Evolutionary conservation across 2,888 invertebrate genomes (phyloP), one percentile per base, ranked within the genome.

Genomic region (Ommatoiulus sabulosus): DNA sequence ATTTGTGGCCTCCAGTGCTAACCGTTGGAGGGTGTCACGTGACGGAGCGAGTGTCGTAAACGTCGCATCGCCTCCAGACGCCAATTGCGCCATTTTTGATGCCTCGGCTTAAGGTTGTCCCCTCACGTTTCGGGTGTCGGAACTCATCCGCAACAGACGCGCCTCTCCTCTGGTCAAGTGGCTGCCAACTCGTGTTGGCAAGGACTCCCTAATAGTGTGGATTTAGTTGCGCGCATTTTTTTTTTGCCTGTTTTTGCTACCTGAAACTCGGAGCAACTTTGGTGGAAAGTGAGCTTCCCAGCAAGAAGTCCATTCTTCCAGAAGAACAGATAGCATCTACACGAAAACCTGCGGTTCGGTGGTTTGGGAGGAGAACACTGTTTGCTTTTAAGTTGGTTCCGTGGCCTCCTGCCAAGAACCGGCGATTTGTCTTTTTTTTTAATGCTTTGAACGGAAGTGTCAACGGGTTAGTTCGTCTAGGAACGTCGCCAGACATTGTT

Each of bases 221-320:
- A 72, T 72, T 72, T 72, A 72, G 72, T n/a, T 35, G 72, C 72
- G 72, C 20, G 24, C 20, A 24, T 72, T 72, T 72, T 24, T 72
- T 72, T 3, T 8, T 7, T 4, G 20, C 63, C 6, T 15, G 20
- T 24, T 72, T 72, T 63, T 6, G 72, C 72, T 72, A 72, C 72
- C 24, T 72, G 24, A 72, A 72, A n/a, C 24, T 20, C 24, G 24
- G 8, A 72, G 72, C 24, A n/a, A 7, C n/a, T 72, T 72, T 3
- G 72, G 10, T 72, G 72, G 24, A n/a, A 24, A 8, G 72, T 24
- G 72, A 5, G 72, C 72, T 24, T 72, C 72, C 24, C 72, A 72
- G 72, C 72, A 72, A 72, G 72, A 72, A 72, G 72, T 72, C 72
- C 72, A 72, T 72, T 72, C 72, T 72, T 72, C 72, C 24, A 72